These are phyloP conservation scores for Atta texana DNA, from an alignment of 1,140 invertebrate genomes.

Conservation along the genomic window DNA sequence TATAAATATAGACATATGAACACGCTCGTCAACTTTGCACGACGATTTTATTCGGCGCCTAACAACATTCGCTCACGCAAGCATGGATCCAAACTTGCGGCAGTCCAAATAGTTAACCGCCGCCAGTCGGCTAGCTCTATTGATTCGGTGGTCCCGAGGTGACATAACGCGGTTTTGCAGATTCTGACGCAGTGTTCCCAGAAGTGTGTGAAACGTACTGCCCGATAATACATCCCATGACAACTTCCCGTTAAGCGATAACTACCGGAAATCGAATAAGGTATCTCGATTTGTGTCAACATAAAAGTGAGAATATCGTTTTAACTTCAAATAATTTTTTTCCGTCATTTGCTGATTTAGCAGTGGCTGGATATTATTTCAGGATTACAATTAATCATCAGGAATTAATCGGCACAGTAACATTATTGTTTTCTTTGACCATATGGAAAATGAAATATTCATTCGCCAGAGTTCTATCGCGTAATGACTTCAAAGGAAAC, in stretches of 20 bases:
- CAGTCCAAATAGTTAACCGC: conserved; percentile 69
- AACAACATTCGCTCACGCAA: conserved; percentile 4
- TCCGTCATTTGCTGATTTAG: not conserved
- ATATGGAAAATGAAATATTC: conserved; percentile 19
- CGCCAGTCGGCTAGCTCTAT: conserved; percentile 62
- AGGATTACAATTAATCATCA: conserved; percentile 8
- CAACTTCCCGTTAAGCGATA: not conserved
- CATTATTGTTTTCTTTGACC: conserved; percentile 14
- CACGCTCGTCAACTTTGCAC: not conserved
- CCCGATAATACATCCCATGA: not conserved
- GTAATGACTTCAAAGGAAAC: conserved; percentile 30
- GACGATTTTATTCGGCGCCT: conserved; percentile 14
- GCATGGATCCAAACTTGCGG: conserved; percentile 65
- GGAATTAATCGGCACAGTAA: conserved; percentile 15
- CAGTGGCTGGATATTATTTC: not conserved
- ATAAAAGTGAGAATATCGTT: not conserved
- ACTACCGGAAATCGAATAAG: not conserved
- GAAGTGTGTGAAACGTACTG: conserved; percentile 36
- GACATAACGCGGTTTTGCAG: conserved; percentile 60
- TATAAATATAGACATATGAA: not conserved
- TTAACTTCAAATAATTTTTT: not conserved
- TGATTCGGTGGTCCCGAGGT: conserved; percentile 69
- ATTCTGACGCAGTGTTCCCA: conserved; percentile 49
- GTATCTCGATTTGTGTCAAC: not conserved
- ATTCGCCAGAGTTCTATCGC: not conserved